Evolutionary conservation across 1,140 invertebrate genomes (phyloP).

Genomic region (Eurosta solidaginis): DNA sequence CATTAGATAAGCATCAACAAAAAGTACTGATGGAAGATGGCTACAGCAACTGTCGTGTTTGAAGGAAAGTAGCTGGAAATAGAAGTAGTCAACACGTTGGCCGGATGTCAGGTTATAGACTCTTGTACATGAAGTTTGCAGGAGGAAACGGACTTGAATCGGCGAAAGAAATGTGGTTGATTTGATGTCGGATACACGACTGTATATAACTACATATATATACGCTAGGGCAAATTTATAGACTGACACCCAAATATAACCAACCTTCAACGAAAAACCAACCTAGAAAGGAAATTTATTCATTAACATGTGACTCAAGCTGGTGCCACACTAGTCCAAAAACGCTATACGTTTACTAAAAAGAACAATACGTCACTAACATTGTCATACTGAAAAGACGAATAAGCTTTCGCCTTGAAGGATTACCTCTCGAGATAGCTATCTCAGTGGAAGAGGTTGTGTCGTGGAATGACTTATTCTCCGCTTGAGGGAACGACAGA

Average conservation of each 20-base stretch:
- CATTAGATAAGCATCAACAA: background rate
- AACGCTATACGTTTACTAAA: no score
- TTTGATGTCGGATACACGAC: background rate
- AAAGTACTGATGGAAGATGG: constrained; percentile 10
- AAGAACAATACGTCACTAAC: no score
- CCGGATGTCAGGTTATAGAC: background rate
- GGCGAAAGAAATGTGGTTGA: background rate
- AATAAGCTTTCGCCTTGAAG: no score
- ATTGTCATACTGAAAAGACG: no score
- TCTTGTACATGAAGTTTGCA: background rate
- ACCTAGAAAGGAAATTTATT: no score
- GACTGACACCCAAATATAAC: background rate
- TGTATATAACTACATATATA: background rate
- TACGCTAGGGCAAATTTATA: background rate
- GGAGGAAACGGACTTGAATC: background rate
- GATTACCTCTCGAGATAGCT: no score
- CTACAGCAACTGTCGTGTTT: background rate
- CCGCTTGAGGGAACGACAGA: no score
- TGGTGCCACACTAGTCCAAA: no score
- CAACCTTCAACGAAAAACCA: no score
- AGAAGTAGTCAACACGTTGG: constrained; percentile 17
- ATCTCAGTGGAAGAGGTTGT: no score
- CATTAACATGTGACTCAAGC: no score
- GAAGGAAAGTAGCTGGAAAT: constrained; percentile 8
- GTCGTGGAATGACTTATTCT: no score